These are phyloP conservation scores for Ditula angustiorana DNA, from an alignment of 2,888 invertebrate species.

Conservation along the genomic window DNA sequence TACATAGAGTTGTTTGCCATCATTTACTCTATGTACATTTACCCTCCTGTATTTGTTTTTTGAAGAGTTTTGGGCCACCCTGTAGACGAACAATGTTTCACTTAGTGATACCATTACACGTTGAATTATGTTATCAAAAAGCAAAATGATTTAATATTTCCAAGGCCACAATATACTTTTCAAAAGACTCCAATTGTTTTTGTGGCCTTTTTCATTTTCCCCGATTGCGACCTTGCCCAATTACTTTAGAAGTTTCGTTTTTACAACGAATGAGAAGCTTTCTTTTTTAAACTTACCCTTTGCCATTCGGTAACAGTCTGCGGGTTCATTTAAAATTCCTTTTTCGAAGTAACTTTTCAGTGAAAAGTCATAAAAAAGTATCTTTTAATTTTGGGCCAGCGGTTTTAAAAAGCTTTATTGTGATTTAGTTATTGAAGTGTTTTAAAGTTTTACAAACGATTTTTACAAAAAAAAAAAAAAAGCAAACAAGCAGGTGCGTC, in stretches of 20 bases:
- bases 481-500: no score
- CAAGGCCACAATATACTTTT: background rate
- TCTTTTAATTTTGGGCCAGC: background rate
- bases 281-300: slow-evolving; percentile 7
- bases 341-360: background rate
- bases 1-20: no score
- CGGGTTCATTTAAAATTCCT: slow-evolving; percentile 3
- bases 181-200: background rate
- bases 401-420: background rate
- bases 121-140: no score
- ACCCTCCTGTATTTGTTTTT: no score
- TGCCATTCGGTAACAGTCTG: background rate
- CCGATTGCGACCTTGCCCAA: slow-evolving; percentile 13
- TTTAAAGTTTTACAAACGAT: no score
- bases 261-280: background rate
- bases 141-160: no score
- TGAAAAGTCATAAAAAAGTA: background rate
- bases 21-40: no score
- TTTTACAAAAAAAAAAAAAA: no score
- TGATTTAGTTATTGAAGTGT: no score
- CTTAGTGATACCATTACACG: no score
- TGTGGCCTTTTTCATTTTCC: background rate
- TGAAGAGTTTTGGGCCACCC: no score
- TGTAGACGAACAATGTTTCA: no score
- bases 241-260: slow-evolving; percentile 9